phyloP scores from a whole-genome alignment of 2,888 invertebrate species.

The Dorcus hopei region DNA sequence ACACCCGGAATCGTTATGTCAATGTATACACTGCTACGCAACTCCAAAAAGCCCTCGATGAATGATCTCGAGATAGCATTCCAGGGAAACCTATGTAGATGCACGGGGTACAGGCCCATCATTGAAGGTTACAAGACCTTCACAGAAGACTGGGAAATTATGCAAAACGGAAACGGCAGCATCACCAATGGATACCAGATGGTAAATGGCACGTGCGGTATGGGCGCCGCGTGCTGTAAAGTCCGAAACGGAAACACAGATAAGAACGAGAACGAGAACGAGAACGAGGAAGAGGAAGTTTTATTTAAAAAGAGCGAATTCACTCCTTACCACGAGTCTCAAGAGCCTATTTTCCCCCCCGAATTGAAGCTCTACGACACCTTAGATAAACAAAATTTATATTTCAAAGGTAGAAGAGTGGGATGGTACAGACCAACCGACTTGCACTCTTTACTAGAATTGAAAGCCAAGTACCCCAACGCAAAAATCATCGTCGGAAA shows the following conservation, averaged over 20 bases:
- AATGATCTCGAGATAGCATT: slow-evolving; percentile 75
- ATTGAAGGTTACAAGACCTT: slow-evolving; percentile 87
- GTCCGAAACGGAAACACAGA: slow-evolving; percentile 17
- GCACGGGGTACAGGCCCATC: slow-evolving; percentile 92
- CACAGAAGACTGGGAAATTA: slow-evolving; percentile 66
- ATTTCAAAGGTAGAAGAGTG: slow-evolving; percentile 60
- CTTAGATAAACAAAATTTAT: slow-evolving; percentile 60
- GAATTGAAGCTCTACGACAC: slow-evolving; percentile 66
- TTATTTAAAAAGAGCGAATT: slow-evolving; percentile 64
- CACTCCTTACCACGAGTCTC: slow-evolving; percentile 71
- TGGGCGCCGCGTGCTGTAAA: slow-evolving; percentile 70
- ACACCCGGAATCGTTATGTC: slow-evolving; percentile 98
- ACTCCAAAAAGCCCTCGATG: slow-evolving; percentile 67
- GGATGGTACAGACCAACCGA: slow-evolving; percentile 74
- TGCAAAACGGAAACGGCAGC: slow-evolving; percentile 28
- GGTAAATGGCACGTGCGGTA: slow-evolving; percentile 47
- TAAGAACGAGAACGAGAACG: slow-evolving; percentile 4
- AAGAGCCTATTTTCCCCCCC: slow-evolving; percentile 93
- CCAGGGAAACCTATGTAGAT: slow-evolving; percentile 84
- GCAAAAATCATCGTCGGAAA: slow-evolving; percentile 85
- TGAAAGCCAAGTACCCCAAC: slow-evolving; percentile 64
- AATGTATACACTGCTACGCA: slow-evolving; percentile 84
- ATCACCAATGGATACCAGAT: slow-evolving; percentile 12
- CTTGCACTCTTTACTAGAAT: slow-evolving; percentile 61
- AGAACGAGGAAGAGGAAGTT: slow-evolving; percentile 41